A percentile compares a stretch with the other conserved stretches of the same genome.
phyloP scores from a whole-genome alignment of 1,140 invertebrate genomes.

The Drosophila fuyamai region DNA sequence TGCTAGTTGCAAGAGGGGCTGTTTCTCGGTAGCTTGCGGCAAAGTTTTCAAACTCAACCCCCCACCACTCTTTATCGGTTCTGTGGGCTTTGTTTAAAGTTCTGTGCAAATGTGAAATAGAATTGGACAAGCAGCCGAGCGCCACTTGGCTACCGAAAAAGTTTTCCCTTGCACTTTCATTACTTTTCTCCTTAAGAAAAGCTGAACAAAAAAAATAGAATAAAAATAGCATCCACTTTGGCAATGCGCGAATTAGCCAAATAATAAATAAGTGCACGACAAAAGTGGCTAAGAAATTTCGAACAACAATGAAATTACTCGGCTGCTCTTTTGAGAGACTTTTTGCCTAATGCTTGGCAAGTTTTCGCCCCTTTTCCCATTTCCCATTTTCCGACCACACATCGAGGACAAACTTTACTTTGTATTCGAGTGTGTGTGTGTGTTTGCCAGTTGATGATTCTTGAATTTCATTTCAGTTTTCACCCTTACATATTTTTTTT shows the following conservation, averaged over 20 bases:
- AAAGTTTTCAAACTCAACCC: constrained; percentile 33
- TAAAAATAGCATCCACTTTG: constrained; percentile 51
- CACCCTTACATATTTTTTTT: constrained; percentile 2
- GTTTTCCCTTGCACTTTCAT: constrained; percentile 46
- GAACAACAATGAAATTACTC: constrained; percentile 79
- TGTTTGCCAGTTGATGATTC: constrained; percentile 60
- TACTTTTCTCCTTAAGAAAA: constrained; percentile 5
- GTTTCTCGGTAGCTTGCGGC: constrained; percentile 37
- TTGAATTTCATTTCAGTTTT: constrained; percentile 45
- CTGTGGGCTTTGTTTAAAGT: constrained; percentile 74
- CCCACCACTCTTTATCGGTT: constrained; percentile 18
- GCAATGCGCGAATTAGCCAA: constrained; percentile 81
- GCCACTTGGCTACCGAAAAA: constrained; percentile 69
- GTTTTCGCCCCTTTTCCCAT: constrained; percentile 23
- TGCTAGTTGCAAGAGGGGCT: constrained; percentile 2
- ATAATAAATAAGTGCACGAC: constrained; percentile 82
- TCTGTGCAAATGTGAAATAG: constrained; percentile 75
- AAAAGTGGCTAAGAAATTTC: constrained; percentile 71
- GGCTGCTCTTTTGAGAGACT: constrained; percentile 38
- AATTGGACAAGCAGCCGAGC: constrained; percentile 64
- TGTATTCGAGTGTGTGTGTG: constrained; percentile 10
- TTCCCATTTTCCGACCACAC: constrained; percentile 13
- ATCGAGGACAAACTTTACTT: constrained; percentile 57
- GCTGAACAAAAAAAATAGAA: constrained; percentile 12
- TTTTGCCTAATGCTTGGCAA: constrained; percentile 58